phyloP scores from a whole-genome alignment of 2,888 invertebrate genomes.

The Phragmatobia fuliginosa region DNA sequence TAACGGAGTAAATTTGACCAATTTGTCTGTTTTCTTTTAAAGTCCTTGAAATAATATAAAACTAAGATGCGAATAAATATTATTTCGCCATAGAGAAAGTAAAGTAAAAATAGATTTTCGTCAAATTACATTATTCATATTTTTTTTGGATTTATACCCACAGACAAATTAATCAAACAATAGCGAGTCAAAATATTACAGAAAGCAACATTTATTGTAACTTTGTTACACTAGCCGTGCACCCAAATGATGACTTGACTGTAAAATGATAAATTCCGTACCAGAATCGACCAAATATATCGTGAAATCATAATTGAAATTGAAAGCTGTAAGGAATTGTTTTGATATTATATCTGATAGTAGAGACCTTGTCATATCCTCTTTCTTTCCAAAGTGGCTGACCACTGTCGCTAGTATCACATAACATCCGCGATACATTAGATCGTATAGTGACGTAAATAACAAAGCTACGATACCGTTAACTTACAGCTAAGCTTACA shows the following conservation, averaged over 20 bases:
- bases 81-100: not conserved
- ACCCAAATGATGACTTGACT: conserved; percentile 70
- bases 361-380: not conserved
- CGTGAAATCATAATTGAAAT: conserved; percentile 13
- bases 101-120: not conserved
- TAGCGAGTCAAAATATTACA: conserved; percentile 36
- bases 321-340: not conserved
- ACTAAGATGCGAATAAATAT: not conserved
- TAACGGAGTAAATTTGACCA: conserved; percentile 13
- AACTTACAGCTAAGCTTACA: conserved; percentile 80
- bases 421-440: conserved; percentile 46
- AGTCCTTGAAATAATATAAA: not conserved
- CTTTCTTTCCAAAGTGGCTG: not conserved
- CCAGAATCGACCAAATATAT: conserved; percentile 59
- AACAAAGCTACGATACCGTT: conserved; percentile 72
- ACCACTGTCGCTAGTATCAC: not conserved
- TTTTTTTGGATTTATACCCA: not conserved
- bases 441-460: conserved; percentile 63
- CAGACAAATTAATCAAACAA: conserved; percentile 25
- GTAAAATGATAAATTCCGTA: conserved; percentile 56
- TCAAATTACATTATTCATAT: not conserved
- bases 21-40: not conserved
- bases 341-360: not conserved
- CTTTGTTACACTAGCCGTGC: conserved; percentile 75
- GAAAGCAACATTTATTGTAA: conserved; percentile 59